Base-by-base conservation (phyloP, 1,140 invertebrate genomes). In the Cataglyphis hispanica region DNA sequence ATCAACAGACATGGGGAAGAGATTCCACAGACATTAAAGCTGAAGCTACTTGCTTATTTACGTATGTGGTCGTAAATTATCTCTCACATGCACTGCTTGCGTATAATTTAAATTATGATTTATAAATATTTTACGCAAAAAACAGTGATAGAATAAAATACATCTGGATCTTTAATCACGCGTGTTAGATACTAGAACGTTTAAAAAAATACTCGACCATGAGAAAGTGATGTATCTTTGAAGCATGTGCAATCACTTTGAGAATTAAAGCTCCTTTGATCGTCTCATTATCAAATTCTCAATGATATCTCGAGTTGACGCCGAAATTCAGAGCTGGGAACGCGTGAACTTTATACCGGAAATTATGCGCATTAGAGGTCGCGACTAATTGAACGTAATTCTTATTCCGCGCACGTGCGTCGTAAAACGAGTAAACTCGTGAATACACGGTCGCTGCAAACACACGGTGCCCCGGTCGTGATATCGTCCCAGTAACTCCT, bases 341-440 rank as follows among this genome's bases (percentile, higher is more conserved):
- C 34, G 37, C 37, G 43, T 37, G 61, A 87, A 84, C 19, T 89
- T 90, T 89, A 78, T 78, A 67, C 46, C 85, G 46, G 66, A 89
- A 83, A 83, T 74, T 60, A 83, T 70, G 75, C 74, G 56, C 46
- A 46, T 37, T 67, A 81, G 72, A 87, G 80, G 50, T 81, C 50
- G 16, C 50, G 37, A 46, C 69, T 89, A 90, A 90, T 90, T 90
- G 86, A 90, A 89, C 69, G 60, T 87, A 89, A 90, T 90, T 90
- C 88, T 89, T 89, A 90, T 89, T 89, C 86, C 58, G 31, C 43
- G 85, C 46, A 87, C 86, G 88, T 85, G 69, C 86, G 76, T 85
- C 53, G 37, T 81, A 60, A 84, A 74, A 64, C 70, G 81, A 76
- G 69, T 37, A 61, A 84, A 84, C 56, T 76, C 70, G 70, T 58